A percentile compares a stretch with the other conserved stretches of the same genome.
These are phyloP conservation scores for Pandemis cinnamomeana DNA, from an alignment of 2,888 invertebrate genomes.

Conservation along the genomic window DNA sequence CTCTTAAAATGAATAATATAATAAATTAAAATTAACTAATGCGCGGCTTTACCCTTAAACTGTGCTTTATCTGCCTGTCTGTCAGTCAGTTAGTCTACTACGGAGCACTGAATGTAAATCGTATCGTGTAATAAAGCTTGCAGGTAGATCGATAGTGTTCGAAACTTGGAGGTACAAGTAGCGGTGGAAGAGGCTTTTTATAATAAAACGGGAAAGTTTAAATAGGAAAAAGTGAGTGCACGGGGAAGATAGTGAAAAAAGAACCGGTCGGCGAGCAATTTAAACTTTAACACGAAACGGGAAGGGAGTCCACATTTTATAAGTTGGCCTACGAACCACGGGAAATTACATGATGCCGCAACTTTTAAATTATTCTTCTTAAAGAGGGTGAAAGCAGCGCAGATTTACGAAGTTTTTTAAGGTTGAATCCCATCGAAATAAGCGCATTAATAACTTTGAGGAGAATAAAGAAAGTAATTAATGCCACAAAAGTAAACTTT, in stretches of 20 bases:
- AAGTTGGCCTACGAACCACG: slow-evolving; percentile 61
- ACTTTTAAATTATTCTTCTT: slow-evolving; percentile 59
- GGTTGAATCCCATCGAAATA: background rate
- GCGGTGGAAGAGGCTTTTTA: slow-evolving; percentile 62
- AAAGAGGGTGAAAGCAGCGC: slow-evolving; percentile 29
- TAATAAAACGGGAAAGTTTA: slow-evolving; percentile 81
- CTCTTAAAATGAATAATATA: too few species aligned
- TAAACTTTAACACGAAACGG: slow-evolving; percentile 72
- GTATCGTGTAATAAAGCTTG: slow-evolving; percentile 5
- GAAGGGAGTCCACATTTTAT: slow-evolving; percentile 70
- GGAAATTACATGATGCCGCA: slow-evolving; percentile 71
- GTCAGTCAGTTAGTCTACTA: too few species aligned
- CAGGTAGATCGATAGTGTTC: slow-evolving; percentile 34
- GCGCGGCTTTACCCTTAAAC: too few species aligned
- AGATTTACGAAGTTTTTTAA: slow-evolving; percentile 22
- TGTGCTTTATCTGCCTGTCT: too few species aligned
- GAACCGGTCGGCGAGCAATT: slow-evolving; percentile 66
- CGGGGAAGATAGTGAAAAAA: slow-evolving; percentile 80
- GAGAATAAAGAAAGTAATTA: slow-evolving; percentile 17
- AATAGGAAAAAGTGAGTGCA: slow-evolving; percentile 81
- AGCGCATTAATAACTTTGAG: slow-evolving; percentile 2
- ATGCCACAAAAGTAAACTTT: slow-evolving; percentile 10
- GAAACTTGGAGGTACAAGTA: slow-evolving; percentile 55
- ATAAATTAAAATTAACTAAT: too few species aligned
- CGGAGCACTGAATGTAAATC: background rate